Evolutionary conservation across 1,140 invertebrate species (phyloP), one percentile per base, ranked within the genome.

Genomic region (Hetaerina americana): DNA sequence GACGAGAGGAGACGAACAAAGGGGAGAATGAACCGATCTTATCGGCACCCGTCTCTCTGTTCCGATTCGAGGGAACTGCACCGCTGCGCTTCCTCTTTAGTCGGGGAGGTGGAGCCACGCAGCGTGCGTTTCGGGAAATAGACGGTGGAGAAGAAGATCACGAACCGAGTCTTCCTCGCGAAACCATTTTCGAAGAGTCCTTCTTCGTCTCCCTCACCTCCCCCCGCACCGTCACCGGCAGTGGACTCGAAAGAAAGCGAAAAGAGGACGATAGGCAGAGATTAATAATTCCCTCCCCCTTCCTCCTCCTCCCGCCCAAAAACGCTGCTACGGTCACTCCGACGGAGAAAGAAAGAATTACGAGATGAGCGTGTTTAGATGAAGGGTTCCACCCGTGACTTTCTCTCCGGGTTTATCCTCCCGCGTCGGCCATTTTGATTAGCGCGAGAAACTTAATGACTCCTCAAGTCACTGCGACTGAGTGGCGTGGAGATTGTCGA

Each of bases 391-490:
- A 57, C 40, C 2, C 40, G 40, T 57, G 40, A 57, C 40, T 57
- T 57, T 57, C 40, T 57, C 40, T n/a, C n/a, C n/a, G n/a, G n/a
- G n/a, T n/a, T n/a, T n/a, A n/a, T n/a, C n/a, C n/a, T n/a, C n/a
- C n/a, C n/a, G n/a, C 2, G 10, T 12, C 40, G 1, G 40, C 40
- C 40, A 57, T 57, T 57, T 57, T 57, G 40, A 57, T 57, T 57
- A 57, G 22, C 40, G 15, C 31, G 6, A 74, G 25, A 26, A 70
- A 70, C 29, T 40, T 18, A 25, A 40, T 49, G 27, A 40, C 26
- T 27, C 70, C 70, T 71, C 73, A 40, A 75, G 70, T 69, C 73
- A 75, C 27, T 27, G n/a, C 73, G 49, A 31, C 72, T 18, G 74
- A 68, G 66, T 71, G 73, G 73, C 29, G 29, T 66, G n/a, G n/a